A percentile compares a stretch with the other conserved stretches of the same genome.
These are phyloP conservation scores for Pollenia labialis DNA, from an alignment of 2,888 invertebrate species.

Conservation along the genomic window DNA sequence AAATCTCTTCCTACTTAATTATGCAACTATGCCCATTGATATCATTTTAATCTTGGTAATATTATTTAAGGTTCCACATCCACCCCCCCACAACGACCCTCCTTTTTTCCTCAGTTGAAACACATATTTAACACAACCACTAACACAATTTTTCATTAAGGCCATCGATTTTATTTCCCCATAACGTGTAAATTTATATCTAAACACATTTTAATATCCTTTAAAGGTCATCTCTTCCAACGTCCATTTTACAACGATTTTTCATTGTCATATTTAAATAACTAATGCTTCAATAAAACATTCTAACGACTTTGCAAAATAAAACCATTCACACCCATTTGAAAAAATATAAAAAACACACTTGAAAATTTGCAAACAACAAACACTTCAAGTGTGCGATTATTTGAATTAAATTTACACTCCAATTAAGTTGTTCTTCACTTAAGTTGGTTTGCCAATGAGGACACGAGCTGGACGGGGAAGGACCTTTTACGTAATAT, in stretches of 20 bases:
- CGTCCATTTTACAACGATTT: neutral
- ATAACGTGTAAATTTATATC: neutral
- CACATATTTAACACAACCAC: neutral
- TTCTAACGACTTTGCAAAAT: slow-evolving; percentile 32
- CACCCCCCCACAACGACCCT: too few relatives aligned
- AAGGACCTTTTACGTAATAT: neutral
- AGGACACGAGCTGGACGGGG: neutral
- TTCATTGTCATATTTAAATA: slow-evolving; percentile 51
- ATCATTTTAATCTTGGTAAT: too few relatives aligned
- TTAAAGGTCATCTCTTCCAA: slow-evolving; percentile 31
- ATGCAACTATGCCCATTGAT: too few relatives aligned
- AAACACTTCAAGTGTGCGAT: slow-evolving; percentile 56
- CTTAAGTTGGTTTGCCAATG: slow-evolving; percentile 25
- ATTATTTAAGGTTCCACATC: too few relatives aligned
- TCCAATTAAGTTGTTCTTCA: slow-evolving; percentile 47
- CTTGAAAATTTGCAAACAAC: slow-evolving; percentile 23
- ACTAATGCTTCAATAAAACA: slow-evolving; percentile 19
- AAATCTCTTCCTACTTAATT: too few relatives aligned
- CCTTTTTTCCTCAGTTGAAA: too few relatives aligned
- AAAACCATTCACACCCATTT: slow-evolving; percentile 55
- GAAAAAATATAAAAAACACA: neutral
- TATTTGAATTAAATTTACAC: slow-evolving; percentile 59
- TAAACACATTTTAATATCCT: neutral
- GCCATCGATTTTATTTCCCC: slow-evolving; percentile 11
- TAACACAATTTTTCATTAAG: neutral